Conservation (phyloP, 2,888 invertebrate genomes). For the Amorpha juglandis region DNA sequence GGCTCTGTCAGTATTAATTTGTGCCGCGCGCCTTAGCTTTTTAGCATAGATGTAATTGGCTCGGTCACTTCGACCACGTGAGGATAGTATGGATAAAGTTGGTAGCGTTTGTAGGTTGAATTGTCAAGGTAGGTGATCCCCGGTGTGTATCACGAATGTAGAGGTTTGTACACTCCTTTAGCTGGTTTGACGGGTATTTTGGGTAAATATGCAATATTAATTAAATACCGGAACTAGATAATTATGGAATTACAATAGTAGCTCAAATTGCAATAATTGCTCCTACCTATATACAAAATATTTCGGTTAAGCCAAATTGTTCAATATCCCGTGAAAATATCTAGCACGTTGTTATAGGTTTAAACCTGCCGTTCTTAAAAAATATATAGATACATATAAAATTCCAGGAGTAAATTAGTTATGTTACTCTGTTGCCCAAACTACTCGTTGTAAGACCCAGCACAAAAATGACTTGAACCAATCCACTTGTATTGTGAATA, state of each 20-base stretch:
- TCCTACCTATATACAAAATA: too few species aligned
- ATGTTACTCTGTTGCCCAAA: not conserved
- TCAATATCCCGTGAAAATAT: too few species aligned
- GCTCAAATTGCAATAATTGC: too few species aligned
- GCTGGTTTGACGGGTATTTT: conserved; percentile 7
- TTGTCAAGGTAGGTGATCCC: conserved; percentile 24
- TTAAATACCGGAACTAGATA: conserved; percentile 1
- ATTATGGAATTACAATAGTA: not conserved
- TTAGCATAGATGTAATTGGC: conserved; percentile 38
- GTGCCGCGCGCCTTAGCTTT: conserved; percentile 63
- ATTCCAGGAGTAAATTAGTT: not conserved
- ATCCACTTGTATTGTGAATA: conserved; percentile 28
- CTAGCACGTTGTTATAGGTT: too few species aligned
- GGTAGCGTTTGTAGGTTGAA: conserved; percentile 36
- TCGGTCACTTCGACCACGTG: not conserved
- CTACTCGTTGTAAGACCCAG: conserved; percentile 12
- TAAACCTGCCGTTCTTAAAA: too few species aligned
- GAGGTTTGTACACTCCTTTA: not conserved
- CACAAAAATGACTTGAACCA: conserved; percentile 18
- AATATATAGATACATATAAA: too few species aligned
- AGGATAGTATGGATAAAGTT: conserved; percentile 3
- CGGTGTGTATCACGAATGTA: conserved; percentile 21
- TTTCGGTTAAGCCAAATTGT: too few species aligned
- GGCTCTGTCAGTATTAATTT: conserved; percentile 48
- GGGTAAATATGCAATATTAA: not conserved